These are phyloP conservation scores for Craterocephalus amniculus DNA, from an alignment of 2,797 vertebrate species.

Conservation along the genomic window DNA sequence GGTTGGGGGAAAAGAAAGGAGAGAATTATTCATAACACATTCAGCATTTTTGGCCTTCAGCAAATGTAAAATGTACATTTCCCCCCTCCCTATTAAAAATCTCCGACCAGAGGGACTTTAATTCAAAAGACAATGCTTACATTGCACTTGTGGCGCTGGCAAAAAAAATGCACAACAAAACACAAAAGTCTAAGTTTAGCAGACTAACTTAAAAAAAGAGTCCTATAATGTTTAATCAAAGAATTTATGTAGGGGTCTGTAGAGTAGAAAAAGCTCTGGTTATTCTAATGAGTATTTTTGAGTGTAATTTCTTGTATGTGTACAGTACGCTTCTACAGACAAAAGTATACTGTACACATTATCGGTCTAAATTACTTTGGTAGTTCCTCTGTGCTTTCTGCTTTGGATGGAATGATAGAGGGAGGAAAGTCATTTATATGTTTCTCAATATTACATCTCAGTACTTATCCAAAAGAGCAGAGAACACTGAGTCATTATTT, in stretches of 20 bases:
- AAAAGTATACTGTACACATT: slow-evolving; percentile 2
- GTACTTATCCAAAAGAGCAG: slow-evolving; percentile 43
- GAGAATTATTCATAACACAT: slow-evolving; percentile 78
- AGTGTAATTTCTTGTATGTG: background rate
- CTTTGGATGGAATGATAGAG: background rate
- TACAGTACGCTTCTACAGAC: too few species aligned
- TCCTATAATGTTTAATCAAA: slow-evolving; percentile 31
- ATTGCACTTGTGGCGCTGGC: slow-evolving; percentile 21
- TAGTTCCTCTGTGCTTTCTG: background rate
- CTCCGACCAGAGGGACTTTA: slow-evolving; percentile 38
- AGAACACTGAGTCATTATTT: slow-evolving; percentile 49
- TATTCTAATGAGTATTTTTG: slow-evolving; percentile 10
- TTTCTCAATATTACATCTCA: slow-evolving; percentile 34
- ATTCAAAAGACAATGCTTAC: slow-evolving; percentile 45
- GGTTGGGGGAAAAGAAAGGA: slow-evolving; percentile 65
- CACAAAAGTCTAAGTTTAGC: slow-evolving; percentile 24
- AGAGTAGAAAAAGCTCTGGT: slow-evolving; percentile 8
- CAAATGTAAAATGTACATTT: slow-evolving; percentile 78
- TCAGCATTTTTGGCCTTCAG: slow-evolving; percentile 75
- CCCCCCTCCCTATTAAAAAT: slow-evolving; percentile 50
- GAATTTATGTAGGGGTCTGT: background rate
- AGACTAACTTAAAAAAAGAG: slow-evolving; percentile 15
- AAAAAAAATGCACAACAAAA: slow-evolving; percentile 38
- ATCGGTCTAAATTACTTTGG: slow-evolving; percentile 1
- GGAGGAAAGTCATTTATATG: slow-evolving; percentile 17